phyloP scores from a whole-genome alignment of 2,888 invertebrate species.

The Synergus laeviventris region DNA sequence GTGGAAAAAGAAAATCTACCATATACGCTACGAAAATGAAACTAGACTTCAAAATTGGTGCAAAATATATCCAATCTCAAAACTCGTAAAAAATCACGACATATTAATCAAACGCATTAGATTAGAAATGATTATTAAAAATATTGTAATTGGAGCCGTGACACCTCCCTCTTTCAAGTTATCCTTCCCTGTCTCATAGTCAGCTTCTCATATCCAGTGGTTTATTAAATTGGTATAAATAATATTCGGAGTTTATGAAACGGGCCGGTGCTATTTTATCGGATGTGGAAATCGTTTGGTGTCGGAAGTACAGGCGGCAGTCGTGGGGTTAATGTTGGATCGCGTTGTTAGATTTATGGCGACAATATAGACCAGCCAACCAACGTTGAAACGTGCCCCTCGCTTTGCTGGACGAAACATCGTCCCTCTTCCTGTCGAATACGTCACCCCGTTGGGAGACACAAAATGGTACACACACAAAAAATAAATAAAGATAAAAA shows the following conservation, averaged over 20 bases:
- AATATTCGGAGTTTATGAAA: constrained; percentile 53
- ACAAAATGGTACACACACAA: constrained; percentile 24
- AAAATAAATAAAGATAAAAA: constrained; percentile 3
- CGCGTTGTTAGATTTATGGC: constrained; percentile 70
- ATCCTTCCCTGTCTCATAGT: neutral
- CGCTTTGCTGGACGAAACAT: constrained; percentile 45
- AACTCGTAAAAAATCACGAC: too few species aligned
- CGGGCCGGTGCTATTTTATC: constrained; percentile 60
- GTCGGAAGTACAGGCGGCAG: constrained; percentile 63
- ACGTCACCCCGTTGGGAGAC: constrained; percentile 20
- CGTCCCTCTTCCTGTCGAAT: constrained; percentile 47
- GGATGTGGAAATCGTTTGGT: constrained; percentile 60
- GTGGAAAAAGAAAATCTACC: neutral
- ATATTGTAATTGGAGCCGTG: too few species aligned
- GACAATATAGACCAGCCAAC: constrained; percentile 67
- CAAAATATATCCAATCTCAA: neutral
- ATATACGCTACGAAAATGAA: neutral
- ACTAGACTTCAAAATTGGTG: neutral
- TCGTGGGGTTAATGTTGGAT: constrained; percentile 64
- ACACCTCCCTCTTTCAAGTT: too few species aligned
- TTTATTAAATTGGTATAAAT: constrained; percentile 61
- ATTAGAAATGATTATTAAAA: too few species aligned
- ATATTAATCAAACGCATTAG: too few species aligned
- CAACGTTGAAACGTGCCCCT: constrained; percentile 58
- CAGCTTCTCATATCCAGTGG: constrained; percentile 27